Evolutionary conservation across 2,113 vertebrate species (phyloP).

Genomic region (Montifringilla adamsi): DNA sequence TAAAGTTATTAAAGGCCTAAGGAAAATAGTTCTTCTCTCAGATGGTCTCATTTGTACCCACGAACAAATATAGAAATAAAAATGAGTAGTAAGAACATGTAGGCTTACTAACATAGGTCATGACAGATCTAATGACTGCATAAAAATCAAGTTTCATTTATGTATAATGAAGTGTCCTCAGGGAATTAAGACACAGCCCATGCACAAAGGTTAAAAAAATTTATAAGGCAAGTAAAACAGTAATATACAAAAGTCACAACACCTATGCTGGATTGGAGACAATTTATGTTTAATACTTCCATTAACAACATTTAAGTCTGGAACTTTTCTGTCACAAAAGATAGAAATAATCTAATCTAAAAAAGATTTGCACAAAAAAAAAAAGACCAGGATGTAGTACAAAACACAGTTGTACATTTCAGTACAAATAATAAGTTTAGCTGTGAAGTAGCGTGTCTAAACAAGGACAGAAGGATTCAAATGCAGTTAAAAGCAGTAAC

Average conservation of each 20-base stretch:
- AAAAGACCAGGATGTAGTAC: neutral
- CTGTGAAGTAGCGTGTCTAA: neutral
- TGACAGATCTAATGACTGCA: neutral
- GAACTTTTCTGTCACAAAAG: neutral
- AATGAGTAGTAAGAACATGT: neutral
- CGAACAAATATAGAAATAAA: neutral
- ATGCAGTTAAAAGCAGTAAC: neutral
- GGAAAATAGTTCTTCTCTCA: neutral
- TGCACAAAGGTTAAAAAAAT: neutral
- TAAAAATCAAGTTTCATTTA: neutral
- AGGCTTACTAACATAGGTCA: neutral
- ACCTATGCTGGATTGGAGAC: neutral
- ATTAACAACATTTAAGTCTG: neutral
- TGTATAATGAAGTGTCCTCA: neutral
- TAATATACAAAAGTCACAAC: neutral
- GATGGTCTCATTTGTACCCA: neutral
- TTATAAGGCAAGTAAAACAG: neutral
- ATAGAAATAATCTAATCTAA: neutral
- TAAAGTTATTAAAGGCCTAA: neutral
- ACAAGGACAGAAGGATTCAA: neutral
- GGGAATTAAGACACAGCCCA: neutral
- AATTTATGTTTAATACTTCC: neutral
- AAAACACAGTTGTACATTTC: rapidly evolving
- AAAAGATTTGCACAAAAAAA: neutral
- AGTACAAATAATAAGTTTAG: neutral